Conservation (phyloP, 2,113 vertebrate genomes). For the Caloenas nicobarica region DNA sequence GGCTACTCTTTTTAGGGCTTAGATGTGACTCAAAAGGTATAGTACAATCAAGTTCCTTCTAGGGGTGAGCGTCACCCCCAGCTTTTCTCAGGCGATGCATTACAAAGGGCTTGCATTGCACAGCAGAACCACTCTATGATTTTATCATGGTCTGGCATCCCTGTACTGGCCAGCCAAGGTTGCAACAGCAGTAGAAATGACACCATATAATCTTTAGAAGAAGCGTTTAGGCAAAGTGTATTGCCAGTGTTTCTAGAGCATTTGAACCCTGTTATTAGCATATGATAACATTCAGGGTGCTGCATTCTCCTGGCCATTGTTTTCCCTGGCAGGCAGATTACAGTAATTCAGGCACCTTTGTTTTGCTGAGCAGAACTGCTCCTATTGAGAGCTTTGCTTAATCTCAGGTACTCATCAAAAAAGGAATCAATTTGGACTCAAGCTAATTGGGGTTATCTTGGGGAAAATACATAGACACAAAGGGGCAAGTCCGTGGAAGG, state of each 20-base stretch:
- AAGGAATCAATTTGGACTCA: slow-evolving; percentile 11
- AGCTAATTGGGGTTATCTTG: slow-evolving; percentile 32
- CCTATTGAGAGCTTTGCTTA: slow-evolving; percentile 35
- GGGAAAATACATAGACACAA: slow-evolving; percentile 8
- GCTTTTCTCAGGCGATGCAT: not conserved
- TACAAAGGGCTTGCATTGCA: slow-evolving; percentile 2
- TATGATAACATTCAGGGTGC: slow-evolving; percentile 50
- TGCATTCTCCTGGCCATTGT: slow-evolving; percentile 43
- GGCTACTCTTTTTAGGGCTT: slow-evolving; percentile 20
- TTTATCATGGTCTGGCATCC: slow-evolving; percentile 48
- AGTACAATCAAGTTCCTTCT: not conserved
- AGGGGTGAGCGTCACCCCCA: not conserved
- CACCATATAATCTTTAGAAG: not conserved
- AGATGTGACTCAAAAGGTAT: not conserved
- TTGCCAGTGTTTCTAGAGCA: slow-evolving; percentile 27
- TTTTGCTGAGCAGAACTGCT: slow-evolving; percentile 46
- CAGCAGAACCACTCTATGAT: not conserved
- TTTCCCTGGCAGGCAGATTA: slow-evolving; percentile 29
- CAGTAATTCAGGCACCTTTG: slow-evolving; percentile 57
- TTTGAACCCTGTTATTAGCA: slow-evolving; percentile 35
- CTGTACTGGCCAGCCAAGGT: not conserved
- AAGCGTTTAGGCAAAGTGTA: not conserved
- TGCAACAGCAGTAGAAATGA: slow-evolving; percentile 17
- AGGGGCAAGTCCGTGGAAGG: not conserved
- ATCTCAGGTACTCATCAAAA: slow-evolving; percentile 8